Base-by-base conservation (phyloP, 2,113 vertebrate genomes). In the Sminthopsis crassicaudata region DNA sequence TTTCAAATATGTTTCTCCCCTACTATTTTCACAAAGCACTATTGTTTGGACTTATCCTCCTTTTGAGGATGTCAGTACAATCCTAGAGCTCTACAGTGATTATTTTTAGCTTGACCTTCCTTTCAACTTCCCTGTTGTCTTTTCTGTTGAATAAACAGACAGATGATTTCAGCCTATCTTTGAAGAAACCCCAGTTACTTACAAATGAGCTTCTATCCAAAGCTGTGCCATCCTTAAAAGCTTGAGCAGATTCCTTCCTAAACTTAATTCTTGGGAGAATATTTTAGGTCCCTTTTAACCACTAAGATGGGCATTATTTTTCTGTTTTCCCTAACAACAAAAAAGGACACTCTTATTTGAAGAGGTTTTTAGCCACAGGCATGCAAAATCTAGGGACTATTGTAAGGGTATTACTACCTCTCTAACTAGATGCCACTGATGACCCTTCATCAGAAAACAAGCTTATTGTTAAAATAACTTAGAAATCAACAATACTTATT, bases 101-200 rank as follows among this genome's bases (percentile, higher is more conserved):
- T 92, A 67, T 67, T 92, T 46, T 94, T 94, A 93, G 48, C 57
- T 92, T 67, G 7, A 95, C 6, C 23, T 51, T 88, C 91, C 27
- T 67, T 93, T 90, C 67, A 93, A 42, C 67, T 19, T 42, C 30
- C 60, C 30, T 57, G 11, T 67, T 67, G 11, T 67, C 57, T 67
- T 67, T 67, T 30, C 57, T 67, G 36, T 36, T 67, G 57, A 67
- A 84, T 84, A 42, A n/a, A n/a, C 36, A 67, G 1, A 36, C 26
- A 93, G 93, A 88, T 52, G 92, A 55, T 92, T 57, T 95, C 53
- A 91, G 27, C 92, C 48, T 12, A 14, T 93, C 90, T 94, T 91
- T 93, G 76, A 93, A 60, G 53, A 96, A 94, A 94, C 2, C 10
- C 90, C 90, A 54, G 67, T 60, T 91, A 88, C 60, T 76, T 76